These are phyloP conservation scores for Melanargia galathea DNA, from an alignment of 2,888 invertebrate genomes.

Conservation along the genomic window DNA sequence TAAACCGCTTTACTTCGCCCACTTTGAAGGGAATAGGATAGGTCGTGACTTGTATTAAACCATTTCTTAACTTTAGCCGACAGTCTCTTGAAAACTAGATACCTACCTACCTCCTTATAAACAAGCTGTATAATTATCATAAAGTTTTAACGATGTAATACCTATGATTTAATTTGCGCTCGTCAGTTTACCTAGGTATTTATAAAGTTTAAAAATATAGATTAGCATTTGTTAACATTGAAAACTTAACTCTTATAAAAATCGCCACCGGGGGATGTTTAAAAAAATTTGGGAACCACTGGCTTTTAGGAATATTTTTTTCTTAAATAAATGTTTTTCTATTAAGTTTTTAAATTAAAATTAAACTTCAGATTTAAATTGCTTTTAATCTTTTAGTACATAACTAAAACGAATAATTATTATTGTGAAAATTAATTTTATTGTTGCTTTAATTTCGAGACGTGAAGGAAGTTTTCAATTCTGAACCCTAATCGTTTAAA, in stretches of 20 bases:
- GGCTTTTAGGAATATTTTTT: neutral
- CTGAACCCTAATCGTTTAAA: neutral
- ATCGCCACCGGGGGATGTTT: neutral
- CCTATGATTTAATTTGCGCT: too few relatives aligned
- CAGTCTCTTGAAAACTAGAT: constrained; percentile 23
- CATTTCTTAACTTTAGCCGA: constrained; percentile 36
- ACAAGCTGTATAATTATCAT: neutral
- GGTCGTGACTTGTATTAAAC: constrained; percentile 37
- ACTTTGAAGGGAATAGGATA: constrained; percentile 34
- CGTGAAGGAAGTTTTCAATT: neutral
- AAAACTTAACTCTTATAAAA: neutral
- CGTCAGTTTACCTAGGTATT: too few relatives aligned
- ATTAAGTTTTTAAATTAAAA: too few relatives aligned
- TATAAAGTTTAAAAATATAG: too few relatives aligned
- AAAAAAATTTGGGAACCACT: constrained; percentile 16
- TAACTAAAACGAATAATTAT: too few relatives aligned
- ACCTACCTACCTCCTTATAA: neutral
- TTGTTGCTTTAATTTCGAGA: neutral
- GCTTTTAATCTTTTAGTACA: too few relatives aligned
- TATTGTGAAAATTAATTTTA: neutral
- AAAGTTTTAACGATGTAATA: too few relatives aligned
- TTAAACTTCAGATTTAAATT: too few relatives aligned
- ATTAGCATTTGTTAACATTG: too few relatives aligned
- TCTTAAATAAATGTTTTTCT: too few relatives aligned
- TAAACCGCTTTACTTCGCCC: constrained; percentile 29